Conservation (phyloP, 2,113 vertebrate species). For the Onychorhynchus coronatus region DNA sequence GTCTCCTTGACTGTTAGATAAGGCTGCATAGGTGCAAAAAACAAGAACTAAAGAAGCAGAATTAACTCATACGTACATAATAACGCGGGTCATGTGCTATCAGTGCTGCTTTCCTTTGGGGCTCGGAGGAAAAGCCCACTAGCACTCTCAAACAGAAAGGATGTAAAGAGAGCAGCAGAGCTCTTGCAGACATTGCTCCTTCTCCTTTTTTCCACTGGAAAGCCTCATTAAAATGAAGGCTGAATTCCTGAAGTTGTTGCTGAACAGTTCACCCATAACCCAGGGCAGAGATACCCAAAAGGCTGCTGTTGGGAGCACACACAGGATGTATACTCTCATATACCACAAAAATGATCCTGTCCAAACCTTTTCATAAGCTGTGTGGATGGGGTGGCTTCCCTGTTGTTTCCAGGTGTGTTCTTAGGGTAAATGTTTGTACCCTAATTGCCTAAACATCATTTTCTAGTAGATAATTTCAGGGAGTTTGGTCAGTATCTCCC, state of each 20-base stretch:
- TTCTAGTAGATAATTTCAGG: background rate
- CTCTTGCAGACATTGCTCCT: background rate
- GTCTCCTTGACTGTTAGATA: slow-evolving; percentile 91
- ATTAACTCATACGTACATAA: slow-evolving; percentile 50
- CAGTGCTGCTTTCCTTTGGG: background rate
- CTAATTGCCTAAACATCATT: background rate
- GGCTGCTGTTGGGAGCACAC: background rate
- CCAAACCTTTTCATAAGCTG: background rate
- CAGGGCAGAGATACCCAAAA: background rate
- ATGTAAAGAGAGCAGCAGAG: background rate
- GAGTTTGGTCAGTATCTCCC: background rate
- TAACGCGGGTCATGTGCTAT: background rate
- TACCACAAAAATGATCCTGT: background rate
- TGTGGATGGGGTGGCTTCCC: background rate
- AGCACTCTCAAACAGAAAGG: background rate
- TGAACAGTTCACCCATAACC: background rate
- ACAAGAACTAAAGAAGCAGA: slow-evolving; percentile 51
- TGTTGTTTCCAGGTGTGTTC: background rate
- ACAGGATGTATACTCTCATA: background rate
- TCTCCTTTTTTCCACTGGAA: background rate
- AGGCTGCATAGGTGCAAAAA: slow-evolving; percentile 77
- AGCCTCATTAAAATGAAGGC: background rate
- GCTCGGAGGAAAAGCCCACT: background rate
- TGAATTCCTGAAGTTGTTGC: background rate
- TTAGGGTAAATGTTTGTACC: background rate